A percentile compares a stretch with the other conserved stretches of the same genome.
phyloP scores from a whole-genome alignment of 2,797 vertebrate genomes.

The Tadarida brasiliensis region DNA sequence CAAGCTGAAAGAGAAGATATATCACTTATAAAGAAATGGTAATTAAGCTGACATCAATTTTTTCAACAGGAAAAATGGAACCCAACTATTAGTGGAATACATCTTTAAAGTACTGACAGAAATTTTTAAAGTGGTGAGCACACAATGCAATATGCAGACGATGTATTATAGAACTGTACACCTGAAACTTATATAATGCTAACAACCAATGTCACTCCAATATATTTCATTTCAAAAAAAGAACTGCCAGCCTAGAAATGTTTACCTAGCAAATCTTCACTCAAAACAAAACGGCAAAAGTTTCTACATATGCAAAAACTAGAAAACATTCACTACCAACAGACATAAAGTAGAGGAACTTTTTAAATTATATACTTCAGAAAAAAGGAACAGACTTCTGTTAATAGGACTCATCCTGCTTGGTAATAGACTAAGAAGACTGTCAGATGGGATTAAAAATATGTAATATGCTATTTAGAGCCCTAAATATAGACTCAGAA shows the following conservation, averaged over 20 bases:
- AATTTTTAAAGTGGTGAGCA: neutral
- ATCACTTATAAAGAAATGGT: conserved; percentile 14
- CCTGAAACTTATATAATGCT: neutral
- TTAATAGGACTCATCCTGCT: neutral
- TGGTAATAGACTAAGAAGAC: neutral
- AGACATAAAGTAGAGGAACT: neutral
- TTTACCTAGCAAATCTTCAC: conserved; percentile 25
- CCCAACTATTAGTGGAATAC: neutral
- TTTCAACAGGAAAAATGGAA: conserved; percentile 45
- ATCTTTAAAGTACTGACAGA: conserved; percentile 33
- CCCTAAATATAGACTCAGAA: neutral
- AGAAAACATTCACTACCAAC: neutral
- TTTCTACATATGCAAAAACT: neutral
- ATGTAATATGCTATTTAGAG: neutral
- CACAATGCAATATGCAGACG: neutral
- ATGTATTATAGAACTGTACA: neutral
- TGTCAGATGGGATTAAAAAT: neutral
- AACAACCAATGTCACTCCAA: neutral
- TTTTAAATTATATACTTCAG: conserved; percentile 13
- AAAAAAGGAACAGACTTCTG: neutral
- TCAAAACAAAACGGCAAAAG: neutral
- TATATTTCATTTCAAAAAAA: neutral
- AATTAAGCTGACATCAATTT: neutral
- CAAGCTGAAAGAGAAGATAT: neutral
- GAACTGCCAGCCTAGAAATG: neutral